phyloP scores from a whole-genome alignment of 2,113 vertebrate species.

The Melanotaenia duboulayi region DNA sequence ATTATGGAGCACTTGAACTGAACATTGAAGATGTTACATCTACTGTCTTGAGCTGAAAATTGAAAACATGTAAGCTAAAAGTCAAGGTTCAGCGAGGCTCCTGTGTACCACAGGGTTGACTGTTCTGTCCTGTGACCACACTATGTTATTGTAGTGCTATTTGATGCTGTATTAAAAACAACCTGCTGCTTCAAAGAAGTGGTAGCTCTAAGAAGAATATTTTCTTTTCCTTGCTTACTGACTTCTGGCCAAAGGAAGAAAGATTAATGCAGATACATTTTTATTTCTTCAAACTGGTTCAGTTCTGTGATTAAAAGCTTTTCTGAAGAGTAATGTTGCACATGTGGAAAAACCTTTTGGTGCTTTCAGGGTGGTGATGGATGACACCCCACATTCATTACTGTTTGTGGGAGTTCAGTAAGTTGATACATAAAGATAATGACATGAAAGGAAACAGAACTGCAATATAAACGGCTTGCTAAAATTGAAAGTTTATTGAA shows the following conservation, averaged over 20 bases:
- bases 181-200: conserved; percentile 33
- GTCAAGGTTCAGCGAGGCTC: conserved; percentile 51
- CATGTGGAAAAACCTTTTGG: conserved; percentile 4
- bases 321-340: conserved; percentile 8
- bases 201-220: conserved; percentile 41
- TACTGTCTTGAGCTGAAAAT: conserved; percentile 39
- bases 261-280: conserved; percentile 19
- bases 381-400: background rate
- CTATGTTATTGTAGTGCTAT: conserved; percentile 66
- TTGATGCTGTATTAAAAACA: conserved; percentile 62
- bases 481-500: too few species aligned
- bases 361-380: background rate
- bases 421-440: too few species aligned
- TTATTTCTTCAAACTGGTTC: conserved; percentile 13
- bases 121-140: conserved; percentile 63
- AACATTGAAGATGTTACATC: conserved; percentile 46
- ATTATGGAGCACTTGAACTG: conserved; percentile 38
- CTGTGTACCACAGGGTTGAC: conserved; percentile 68
- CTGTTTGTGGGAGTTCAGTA: conserved; percentile 1
- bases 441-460: too few species aligned
- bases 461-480: too few species aligned
- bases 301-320: conserved; percentile 4
- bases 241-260: conserved; percentile 9
- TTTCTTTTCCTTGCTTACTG: conserved; percentile 29
- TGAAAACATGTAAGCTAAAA: conserved; percentile 25